These are phyloP conservation scores for Papilio xuthus DNA, from an alignment of 1,140 invertebrate genomes.

Conservation along the genomic window DNA sequence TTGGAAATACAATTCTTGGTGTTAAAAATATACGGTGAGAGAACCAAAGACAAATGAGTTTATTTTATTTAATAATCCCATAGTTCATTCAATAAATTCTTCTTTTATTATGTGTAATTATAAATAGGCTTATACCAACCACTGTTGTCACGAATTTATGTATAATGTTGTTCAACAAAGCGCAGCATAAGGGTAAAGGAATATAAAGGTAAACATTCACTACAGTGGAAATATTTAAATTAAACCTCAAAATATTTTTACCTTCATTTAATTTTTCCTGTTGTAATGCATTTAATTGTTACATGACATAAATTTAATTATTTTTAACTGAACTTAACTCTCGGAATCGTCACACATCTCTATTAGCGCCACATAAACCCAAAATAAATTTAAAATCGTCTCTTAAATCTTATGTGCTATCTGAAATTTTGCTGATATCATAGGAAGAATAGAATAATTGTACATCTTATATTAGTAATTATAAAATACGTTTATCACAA, in stretches of 20 bases:
- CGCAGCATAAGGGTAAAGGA: neutral
- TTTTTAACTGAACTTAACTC: too few species aligned
- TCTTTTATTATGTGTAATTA: constrained; percentile 3
- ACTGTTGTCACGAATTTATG: constrained; percentile 24
- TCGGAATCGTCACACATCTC: too few species aligned
- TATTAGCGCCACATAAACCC: neutral
- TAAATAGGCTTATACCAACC: neutral
- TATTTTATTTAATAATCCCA: neutral
- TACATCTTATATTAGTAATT: neutral
- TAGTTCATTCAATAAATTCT: neutral
- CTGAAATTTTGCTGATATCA: neutral
- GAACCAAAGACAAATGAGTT: too few species aligned
- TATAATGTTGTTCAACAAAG: constrained; percentile 26
- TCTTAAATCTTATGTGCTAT: neutral
- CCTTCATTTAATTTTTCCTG: too few species aligned
- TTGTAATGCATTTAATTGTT: too few species aligned
- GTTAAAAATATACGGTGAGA: too few species aligned
- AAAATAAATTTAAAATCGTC: neutral
- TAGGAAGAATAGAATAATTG: neutral
- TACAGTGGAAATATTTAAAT: neutral
- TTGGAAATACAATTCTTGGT: too few species aligned
- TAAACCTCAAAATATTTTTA: too few species aligned
- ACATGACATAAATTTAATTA: too few species aligned
- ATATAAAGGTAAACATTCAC: neutral
- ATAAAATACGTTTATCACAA: too few species aligned